Conservation (phyloP, 2,888 invertebrate species). For the Mesorhabditis spiculigera region DNA sequence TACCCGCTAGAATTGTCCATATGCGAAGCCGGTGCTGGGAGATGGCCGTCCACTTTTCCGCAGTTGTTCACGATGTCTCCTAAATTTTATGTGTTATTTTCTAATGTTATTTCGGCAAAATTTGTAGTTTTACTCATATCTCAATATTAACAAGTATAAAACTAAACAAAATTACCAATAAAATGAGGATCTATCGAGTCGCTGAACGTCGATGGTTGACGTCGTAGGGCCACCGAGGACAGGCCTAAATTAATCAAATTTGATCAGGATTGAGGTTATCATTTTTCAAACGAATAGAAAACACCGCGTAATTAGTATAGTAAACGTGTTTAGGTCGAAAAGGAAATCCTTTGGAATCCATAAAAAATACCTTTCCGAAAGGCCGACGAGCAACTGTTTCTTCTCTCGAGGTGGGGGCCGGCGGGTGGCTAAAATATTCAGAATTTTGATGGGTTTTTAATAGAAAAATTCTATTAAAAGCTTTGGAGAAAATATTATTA, state of each 20-base stretch:
- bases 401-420: conserved; percentile 19
- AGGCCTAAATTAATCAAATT: conserved; percentile 30
- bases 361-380: conserved; percentile 19
- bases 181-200: conserved; percentile 35
- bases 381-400: conserved; percentile 60
- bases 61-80: conserved; percentile 23
- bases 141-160: too few relatives aligned
- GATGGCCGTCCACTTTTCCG: conserved; percentile 10
- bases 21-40: not conserved
- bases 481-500: not conserved
- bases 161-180: conserved; percentile 18
- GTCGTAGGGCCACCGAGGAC: conserved; percentile 60
- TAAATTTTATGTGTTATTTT: conserved; percentile 6
- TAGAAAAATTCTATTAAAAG: not conserved
- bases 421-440: not conserved
- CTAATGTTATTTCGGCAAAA: not conserved
- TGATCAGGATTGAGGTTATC: too few relatives aligned
- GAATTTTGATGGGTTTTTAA: not conserved
- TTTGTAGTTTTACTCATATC: too few relatives aligned
- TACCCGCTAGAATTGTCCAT: not conserved
- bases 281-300: conserved; percentile 16
- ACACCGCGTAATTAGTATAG: conserved; percentile 8
- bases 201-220: conserved; percentile 49
- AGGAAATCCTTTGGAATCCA: too few relatives aligned
- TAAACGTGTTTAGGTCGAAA: too few relatives aligned